phyloP scores from a whole-genome alignment of 2,797 vertebrate genomes.

The Heterohyrax brucei region DNA sequence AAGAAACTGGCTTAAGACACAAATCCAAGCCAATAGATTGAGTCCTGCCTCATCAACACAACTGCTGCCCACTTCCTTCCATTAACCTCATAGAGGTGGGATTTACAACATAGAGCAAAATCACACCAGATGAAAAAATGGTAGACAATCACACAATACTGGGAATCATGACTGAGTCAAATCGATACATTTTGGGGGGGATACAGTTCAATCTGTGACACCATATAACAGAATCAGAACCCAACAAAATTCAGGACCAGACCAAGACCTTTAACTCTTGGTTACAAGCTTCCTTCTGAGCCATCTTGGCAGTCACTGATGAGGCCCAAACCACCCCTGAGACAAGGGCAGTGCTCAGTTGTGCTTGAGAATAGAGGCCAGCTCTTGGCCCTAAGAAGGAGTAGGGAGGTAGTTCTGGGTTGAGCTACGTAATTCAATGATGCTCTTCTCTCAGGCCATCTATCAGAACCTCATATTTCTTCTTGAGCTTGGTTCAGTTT shows the following conservation, averaged over 20 bases:
- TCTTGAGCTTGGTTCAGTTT: not conserved
- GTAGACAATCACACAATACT: no score
- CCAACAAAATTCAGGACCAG: not conserved
- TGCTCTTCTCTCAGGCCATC: accelerated
- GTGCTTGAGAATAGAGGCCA: no score
- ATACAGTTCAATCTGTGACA: no score
- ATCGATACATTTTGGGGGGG: no score
- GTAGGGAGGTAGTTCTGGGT: not conserved
- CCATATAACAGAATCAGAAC: not conserved
- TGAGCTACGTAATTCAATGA: not conserved
- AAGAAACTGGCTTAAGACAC: no score
- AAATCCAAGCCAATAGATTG: no score
- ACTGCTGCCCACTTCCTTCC: no score
- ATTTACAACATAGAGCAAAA: no score
- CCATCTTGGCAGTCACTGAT: accelerated
- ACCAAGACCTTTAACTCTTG: not conserved
- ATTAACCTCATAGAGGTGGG: no score
- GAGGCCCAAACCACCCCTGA: not conserved
- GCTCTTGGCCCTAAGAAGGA: not conserved
- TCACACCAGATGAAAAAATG: no score
- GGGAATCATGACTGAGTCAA: no score
- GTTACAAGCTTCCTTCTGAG: not conserved
- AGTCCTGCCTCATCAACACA: no score
- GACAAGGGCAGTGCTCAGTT: accelerated
- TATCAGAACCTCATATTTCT: not conserved